Evolutionary conservation across 2,888 invertebrate genomes (phyloP).

Genomic region (Tanypteryx hageni): DNA sequence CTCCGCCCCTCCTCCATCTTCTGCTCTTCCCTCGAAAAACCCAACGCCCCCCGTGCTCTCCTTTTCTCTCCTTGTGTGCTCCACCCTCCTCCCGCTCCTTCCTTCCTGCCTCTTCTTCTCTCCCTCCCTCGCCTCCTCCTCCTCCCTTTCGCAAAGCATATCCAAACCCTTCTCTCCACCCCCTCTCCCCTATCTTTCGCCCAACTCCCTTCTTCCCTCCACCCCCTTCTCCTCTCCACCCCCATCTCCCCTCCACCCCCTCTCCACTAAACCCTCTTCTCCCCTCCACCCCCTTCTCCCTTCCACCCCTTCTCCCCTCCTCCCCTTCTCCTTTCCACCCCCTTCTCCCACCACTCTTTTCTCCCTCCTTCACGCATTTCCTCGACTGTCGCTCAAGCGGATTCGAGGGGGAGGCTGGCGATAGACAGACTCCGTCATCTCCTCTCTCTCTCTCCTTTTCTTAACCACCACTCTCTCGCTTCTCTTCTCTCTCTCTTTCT

Average conservation of each 20-base stretch:
- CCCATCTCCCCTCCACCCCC: conserved; percentile 79
- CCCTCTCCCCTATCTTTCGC: conserved; percentile 78
- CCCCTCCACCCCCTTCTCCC: conserved; percentile 68
- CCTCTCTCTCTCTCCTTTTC: neutral
- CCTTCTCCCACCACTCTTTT: conserved; percentile 65
- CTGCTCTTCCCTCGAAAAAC: no score
- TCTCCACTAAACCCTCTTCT: conserved; percentile 72
- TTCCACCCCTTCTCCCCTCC: conserved; percentile 67
- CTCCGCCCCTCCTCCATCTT: no score
- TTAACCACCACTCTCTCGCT: neutral
- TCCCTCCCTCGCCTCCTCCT: conserved; percentile 71
- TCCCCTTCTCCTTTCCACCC: conserved; percentile 68
- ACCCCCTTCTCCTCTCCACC: conserved; percentile 70
- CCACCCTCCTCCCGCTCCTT: conserved; percentile 73
- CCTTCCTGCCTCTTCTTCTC: conserved; percentile 74
- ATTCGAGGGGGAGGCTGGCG: conserved; percentile 39
- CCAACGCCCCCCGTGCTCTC: conserved; percentile 79
- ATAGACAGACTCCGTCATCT: conserved; percentile 36
- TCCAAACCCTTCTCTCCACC: conserved; percentile 39
- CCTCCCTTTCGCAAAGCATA: conserved; percentile 68
- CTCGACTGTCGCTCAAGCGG: conserved; percentile 69
- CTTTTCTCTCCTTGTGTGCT: conserved; percentile 79
- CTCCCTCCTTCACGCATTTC: conserved; percentile 70
- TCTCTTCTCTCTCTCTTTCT: neutral
- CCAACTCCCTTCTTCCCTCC: conserved; percentile 77